Base-by-base conservation (phyloP, 2,113 vertebrate species). In the Shinisaurus crocodilurus region DNA sequence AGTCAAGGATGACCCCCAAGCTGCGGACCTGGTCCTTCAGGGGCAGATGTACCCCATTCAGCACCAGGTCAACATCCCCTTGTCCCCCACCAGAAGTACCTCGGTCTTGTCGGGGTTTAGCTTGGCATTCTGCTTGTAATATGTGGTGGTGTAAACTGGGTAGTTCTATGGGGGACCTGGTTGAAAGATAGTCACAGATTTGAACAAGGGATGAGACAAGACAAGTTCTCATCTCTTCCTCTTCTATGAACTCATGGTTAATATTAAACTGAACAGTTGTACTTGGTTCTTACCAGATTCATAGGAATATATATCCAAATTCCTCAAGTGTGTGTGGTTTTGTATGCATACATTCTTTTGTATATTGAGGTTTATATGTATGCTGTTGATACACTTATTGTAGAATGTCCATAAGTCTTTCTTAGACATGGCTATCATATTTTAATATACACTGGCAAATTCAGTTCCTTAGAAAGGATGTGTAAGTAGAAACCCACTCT, bases 381-480 rank as follows among this genome's bases (percentile, higher is more conserved):
- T 94, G 2, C 12, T 92, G 8, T 69, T 83, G 82, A 85, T 63
- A 45, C 4, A 32, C 1, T 0, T 32, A 2, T 1, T 89, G 82
- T 76, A 70, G 82, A 29, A 43, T 25, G 3, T 82, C 86, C 25
- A 63, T 54, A 70, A 27, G 0, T 20, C 40, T 85, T 87, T 88
- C 37, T 85, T 60, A 77, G 5, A 32, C 1, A 0, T 84, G 18
- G 18, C 84, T 84, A 86, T 70, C 37, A 34, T 84, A 43, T 88
- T 94, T 95, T 92, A 65, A 45, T 80, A 34, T 16, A 20, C 88
- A 20, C 75, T 90, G 1, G 1, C 40, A 67, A 84, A 93, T 92
- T 54, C 1, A 32, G 76, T 94, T 85, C 45, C 85, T 92, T 91
- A 86, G 91, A 82, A 95, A 92, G 92, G 54, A 63, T 93, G 16